Evolutionary conservation across 1,140 invertebrate species (phyloP).

Genomic region (Neuroterus valhalla): DNA sequence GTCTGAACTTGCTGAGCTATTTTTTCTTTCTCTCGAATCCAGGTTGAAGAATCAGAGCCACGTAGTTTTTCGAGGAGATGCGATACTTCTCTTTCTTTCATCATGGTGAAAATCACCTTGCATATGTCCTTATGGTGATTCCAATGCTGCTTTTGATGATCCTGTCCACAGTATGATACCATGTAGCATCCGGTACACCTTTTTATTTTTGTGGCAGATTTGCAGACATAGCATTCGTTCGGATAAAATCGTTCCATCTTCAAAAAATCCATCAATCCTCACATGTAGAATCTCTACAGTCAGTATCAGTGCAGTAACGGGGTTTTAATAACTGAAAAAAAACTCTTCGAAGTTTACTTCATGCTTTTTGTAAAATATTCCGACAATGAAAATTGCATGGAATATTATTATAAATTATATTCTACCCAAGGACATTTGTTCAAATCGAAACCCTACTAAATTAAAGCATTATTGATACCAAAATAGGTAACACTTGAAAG

Average conservation of each 20-base stretch:
- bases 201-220: background rate
- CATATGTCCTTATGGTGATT: background rate
- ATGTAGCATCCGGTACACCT: background rate
- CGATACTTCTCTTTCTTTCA: background rate
- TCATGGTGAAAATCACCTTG: background rate
- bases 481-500: no score
- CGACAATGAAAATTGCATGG: no score
- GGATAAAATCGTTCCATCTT: background rate
- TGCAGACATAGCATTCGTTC: background rate
- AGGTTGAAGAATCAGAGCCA: background rate
- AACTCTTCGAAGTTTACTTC: no score
- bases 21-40: background rate
- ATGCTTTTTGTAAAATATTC: no score
- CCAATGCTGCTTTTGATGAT: slow-evolving; percentile 4
- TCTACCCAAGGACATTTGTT: no score
- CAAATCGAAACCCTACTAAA: no score
- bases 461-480: no score
- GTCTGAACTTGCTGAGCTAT: background rate
- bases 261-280: no score
- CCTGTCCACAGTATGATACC: background rate
- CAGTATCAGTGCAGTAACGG: no score
- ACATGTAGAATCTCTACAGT: no score
- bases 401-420: no score
- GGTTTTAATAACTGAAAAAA: no score
- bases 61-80: background rate